These are phyloP conservation scores for Rhogogaster chlorosoma DNA, from an alignment of 2,888 invertebrate species.

Conservation along the genomic window DNA sequence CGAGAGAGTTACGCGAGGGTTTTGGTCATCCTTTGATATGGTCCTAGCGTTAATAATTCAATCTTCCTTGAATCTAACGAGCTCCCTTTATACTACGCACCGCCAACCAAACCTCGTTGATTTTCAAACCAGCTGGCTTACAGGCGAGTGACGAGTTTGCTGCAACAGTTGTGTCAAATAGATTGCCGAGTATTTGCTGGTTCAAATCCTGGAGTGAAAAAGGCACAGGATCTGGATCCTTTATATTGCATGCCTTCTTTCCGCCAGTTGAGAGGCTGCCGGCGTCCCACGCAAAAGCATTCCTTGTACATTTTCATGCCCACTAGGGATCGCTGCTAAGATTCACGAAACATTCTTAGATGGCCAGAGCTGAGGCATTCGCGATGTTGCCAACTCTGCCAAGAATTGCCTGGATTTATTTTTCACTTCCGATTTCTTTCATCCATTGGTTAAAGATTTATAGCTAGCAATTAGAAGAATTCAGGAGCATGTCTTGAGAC, in stretches of 20 bases:
- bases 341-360: not conserved
- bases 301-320: not conserved
- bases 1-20: slow-evolving; percentile 7
- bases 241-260: not conserved
- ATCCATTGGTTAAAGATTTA: not conserved
- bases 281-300: not conserved
- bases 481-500: not conserved
- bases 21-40: slow-evolving; percentile 43
- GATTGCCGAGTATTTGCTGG: not conserved
- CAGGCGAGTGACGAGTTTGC: not conserved
- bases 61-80: slow-evolving; percentile 26
- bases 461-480: not conserved
- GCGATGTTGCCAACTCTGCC: not conserved
- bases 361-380: not conserved
- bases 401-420: not conserved
- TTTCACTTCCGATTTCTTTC: not conserved
- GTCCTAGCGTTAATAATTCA: slow-evolving; percentile 30
- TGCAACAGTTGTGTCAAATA: not conserved
- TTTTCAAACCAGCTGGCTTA: not conserved
- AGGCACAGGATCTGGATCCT: not conserved
- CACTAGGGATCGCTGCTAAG: not conserved
- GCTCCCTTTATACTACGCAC: not conserved
- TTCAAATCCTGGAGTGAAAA: not conserved
- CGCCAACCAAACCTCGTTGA: not conserved
- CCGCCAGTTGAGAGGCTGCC: not conserved